Conservation (phyloP, 1,140 invertebrate genomes). For the Achroia grisella region DNA sequence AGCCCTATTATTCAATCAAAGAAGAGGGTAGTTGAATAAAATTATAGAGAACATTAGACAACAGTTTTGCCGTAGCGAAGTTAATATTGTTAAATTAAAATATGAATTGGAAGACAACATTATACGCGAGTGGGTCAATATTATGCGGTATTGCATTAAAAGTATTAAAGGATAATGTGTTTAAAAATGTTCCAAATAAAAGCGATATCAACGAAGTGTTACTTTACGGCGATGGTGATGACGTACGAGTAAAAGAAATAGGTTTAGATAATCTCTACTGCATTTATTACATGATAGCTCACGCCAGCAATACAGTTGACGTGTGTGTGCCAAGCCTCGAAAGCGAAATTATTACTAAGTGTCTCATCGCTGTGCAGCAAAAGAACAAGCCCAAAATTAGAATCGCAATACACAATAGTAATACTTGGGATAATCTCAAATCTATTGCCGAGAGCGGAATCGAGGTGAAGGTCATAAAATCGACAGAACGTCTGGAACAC, state of each 20-base stretch:
- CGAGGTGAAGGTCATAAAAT: constrained; percentile 35
- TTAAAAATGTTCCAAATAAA: constrained; percentile 9
- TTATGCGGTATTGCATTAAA: constrained; percentile 14
- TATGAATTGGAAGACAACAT: constrained; percentile 21
- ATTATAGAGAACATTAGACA: no score
- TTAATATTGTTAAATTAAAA: no score
- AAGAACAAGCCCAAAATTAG: constrained; percentile 32
- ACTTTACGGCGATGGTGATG: constrained; percentile 38
- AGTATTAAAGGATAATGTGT: constrained; percentile 13
- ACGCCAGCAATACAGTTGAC: constrained; percentile 33
- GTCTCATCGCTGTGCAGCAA: constrained; percentile 32
- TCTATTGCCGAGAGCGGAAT: constrained; percentile 28
- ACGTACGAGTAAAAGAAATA: constrained; percentile 24
- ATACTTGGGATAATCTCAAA: constrained; percentile 16
- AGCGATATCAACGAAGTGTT: constrained; percentile 39
- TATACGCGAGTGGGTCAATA: constrained; percentile 12
- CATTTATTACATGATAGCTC: constrained; percentile 38
- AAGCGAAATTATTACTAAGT: constrained; percentile 39
- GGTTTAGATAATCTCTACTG: constrained; percentile 44
- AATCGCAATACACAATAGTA: constrained; percentile 33
- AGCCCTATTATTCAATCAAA: no score
- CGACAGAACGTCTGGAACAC: constrained; percentile 31
- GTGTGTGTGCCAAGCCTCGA: constrained; percentile 39
- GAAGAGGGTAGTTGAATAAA: no score
- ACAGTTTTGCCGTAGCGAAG: no score